A percentile compares a stretch with the other conserved stretches of the same genome.
phyloP scores from a whole-genome alignment of 2,113 vertebrate genomes.

The Empidonax traillii region DNA sequence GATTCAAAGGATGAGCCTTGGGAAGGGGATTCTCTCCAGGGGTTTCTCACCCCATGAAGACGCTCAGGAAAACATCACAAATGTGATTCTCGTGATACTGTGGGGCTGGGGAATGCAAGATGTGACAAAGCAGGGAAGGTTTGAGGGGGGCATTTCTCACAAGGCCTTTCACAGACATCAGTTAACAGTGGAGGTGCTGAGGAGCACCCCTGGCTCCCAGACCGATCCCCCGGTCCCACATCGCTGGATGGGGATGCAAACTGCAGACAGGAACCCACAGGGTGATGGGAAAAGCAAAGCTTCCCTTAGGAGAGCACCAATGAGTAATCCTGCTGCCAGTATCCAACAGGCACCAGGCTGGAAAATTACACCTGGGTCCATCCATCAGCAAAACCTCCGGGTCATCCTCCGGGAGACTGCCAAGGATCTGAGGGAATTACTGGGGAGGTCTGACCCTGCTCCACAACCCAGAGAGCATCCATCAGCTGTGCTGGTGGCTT shows the following conservation, averaged over 20 bases:
- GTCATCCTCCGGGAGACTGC: neutral
- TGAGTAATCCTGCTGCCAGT: neutral
- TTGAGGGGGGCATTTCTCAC: neutral
- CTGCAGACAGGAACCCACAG: neutral
- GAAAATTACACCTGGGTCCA: neutral
- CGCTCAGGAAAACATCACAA: neutral
- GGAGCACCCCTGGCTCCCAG: neutral
- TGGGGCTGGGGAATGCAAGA: neutral
- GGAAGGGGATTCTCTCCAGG: neutral
- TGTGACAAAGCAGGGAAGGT: neutral
- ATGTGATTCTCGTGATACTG: neutral
- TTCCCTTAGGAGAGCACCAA: neutral
- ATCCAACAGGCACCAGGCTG: neutral
- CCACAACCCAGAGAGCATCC: neutral
- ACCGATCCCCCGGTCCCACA: fast-evolving
- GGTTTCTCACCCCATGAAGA: neutral
- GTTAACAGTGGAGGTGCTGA: neutral
- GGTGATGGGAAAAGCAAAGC: neutral
- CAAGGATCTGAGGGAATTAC: neutral
- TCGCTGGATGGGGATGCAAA: fast-evolving
- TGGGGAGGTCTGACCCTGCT: neutral
- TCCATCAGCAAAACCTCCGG: neutral
- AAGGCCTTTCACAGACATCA: neutral
- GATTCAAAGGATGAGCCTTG: neutral
- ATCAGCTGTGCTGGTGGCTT: fast-evolving